These are phyloP conservation scores for Hololepta plana DNA, from an alignment of 2,888 invertebrate species.

Conservation along the genomic window DNA sequence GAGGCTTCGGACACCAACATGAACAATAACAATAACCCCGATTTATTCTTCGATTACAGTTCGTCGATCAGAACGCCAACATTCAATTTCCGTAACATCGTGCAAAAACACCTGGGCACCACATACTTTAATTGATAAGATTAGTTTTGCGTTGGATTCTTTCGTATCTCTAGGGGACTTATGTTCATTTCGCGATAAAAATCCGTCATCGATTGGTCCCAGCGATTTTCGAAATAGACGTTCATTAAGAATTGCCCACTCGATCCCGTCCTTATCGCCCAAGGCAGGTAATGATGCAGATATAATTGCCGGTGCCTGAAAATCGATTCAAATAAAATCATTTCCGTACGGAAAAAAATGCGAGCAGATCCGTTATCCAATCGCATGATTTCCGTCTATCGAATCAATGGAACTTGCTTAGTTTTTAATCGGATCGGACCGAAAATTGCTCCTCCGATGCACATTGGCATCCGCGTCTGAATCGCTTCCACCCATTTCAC, in stretches of 20 bases:
- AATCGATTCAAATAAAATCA: conserved; percentile 7
- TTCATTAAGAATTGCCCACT: conserved; percentile 66
- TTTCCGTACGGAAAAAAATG: too few species aligned
- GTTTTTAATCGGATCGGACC: conserved; percentile 75
- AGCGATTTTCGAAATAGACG: conserved; percentile 83
- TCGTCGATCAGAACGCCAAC: too few species aligned
- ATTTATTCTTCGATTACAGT: too few species aligned
- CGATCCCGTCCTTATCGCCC: conserved; percentile 66
- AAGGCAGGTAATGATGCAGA: conserved; percentile 58
- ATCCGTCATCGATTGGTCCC: conserved; percentile 72
- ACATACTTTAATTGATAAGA: too few species aligned
- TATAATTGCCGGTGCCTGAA: conserved; percentile 61
- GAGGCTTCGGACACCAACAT: too few species aligned
- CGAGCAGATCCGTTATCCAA: too few species aligned
- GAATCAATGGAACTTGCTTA: conserved; percentile 38
- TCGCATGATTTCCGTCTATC: too few species aligned
- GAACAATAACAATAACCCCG: too few species aligned
- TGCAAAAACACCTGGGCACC: too few species aligned
- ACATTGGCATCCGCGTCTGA: conserved; percentile 92
- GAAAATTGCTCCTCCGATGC: conserved; percentile 79
- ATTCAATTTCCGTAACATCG: too few species aligned
- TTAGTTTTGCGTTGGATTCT: too few species aligned
- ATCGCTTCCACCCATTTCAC: conserved; percentile 97
- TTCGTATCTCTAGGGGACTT: conserved; percentile 28
- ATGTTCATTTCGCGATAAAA: conserved; percentile 69